Percentiles rank a stretch among this genome's conserved stretches.
Conservation (phyloP, 1,140 invertebrate genomes). For the Diorhabda elongata region DNA sequence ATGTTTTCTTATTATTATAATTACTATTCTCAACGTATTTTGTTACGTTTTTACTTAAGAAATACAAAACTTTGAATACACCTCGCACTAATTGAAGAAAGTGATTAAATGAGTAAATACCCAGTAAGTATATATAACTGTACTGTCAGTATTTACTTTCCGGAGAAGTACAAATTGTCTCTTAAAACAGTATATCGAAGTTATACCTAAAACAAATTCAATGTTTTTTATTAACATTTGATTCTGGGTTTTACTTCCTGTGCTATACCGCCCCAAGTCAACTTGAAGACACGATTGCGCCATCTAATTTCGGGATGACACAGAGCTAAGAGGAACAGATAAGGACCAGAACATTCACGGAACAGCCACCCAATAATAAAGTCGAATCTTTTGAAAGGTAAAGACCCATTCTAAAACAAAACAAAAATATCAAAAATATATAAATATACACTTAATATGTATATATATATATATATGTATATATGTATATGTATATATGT, state of each 20-base stretch:
- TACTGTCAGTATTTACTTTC: neutral
- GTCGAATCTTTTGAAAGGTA: constrained; percentile 94
- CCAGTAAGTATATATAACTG: neutral
- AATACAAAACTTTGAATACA: neutral
- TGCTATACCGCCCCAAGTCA: constrained; percentile 90
- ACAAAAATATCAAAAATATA: constrained; percentile 4
- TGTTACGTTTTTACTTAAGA: neutral
- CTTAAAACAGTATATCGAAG: neutral
- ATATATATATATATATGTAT: too few species aligned
- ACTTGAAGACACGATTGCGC: constrained; percentile 81
- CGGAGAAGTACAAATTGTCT: too few species aligned
- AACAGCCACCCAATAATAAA: constrained; percentile 96
- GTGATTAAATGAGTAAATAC: neutral
- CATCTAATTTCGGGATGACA: constrained; percentile 86
- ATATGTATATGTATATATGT: too few species aligned
- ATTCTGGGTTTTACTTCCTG: constrained; percentile 71
- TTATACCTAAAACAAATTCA: neutral
- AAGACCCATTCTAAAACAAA: constrained; percentile 74
- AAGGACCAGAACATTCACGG: constrained; percentile 84
- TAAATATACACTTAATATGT: too few species aligned
- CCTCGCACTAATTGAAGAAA: neutral
- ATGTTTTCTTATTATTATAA: neutral
- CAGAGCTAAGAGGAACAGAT: constrained; percentile 79
- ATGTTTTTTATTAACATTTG: constrained; percentile 36
- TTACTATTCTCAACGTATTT: neutral